These are phyloP conservation scores for Hassar affinis DNA, from an alignment of 2,113 vertebrate genomes.

Conservation along the genomic window DNA sequence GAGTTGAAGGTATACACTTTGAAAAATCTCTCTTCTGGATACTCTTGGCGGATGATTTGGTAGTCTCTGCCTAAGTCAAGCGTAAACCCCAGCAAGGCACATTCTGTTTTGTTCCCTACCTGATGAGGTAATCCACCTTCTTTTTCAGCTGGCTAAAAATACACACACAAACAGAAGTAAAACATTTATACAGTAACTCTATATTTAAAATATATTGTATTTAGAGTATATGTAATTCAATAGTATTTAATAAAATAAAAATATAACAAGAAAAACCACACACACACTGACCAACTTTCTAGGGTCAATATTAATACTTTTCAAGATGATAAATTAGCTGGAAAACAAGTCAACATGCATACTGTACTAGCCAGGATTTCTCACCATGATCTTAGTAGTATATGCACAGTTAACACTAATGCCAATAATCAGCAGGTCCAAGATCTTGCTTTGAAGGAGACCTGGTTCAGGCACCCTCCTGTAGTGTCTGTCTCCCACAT, in stretches of 20 bases:
- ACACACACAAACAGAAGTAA: slow-evolving; percentile 19
- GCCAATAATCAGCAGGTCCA: slow-evolving; percentile 86
- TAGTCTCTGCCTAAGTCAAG: slow-evolving; percentile 88
- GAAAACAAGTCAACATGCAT: background rate
- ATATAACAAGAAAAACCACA: background rate
- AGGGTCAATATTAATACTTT: background rate
- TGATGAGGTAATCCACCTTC: slow-evolving; percentile 94
- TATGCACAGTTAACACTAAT: slow-evolving; percentile 98
- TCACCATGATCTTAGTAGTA: slow-evolving; percentile 98
- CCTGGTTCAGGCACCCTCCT: slow-evolving; percentile 86
- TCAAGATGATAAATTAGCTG: slow-evolving; percentile 14
- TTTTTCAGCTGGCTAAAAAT: slow-evolving; percentile 85
- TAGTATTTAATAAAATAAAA: background rate
- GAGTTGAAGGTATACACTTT: slow-evolving; percentile 99
- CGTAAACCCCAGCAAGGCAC: slow-evolving; percentile 94
- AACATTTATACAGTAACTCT: background rate
- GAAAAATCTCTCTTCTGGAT: slow-evolving; percentile 90
- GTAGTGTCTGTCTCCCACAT: slow-evolving; percentile 83
- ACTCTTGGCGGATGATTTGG: slow-evolving; percentile 88
- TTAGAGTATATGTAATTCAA: background rate
- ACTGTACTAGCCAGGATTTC: slow-evolving; percentile 24
- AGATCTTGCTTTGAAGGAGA: slow-evolving; percentile 78
- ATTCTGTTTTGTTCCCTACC: slow-evolving; percentile 99
- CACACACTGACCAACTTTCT: background rate
- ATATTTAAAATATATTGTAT: background rate